These are phyloP conservation scores for Drosophila oshimai DNA, from an alignment of 1,140 invertebrate genomes.

Conservation along the genomic window DNA sequence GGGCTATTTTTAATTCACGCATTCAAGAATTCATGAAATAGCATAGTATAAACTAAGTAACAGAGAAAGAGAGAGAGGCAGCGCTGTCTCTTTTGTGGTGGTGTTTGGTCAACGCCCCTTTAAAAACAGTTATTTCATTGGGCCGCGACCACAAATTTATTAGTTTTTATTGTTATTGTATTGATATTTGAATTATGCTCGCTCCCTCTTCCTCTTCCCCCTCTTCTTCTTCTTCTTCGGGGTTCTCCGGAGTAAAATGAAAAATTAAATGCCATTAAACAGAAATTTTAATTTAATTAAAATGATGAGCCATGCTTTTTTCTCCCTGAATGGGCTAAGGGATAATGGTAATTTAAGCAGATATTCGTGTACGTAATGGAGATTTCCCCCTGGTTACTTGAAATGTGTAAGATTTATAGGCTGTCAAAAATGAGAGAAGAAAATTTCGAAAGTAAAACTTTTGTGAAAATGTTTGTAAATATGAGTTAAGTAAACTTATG, in stretches of 20 bases:
- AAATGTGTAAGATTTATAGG: slow-evolving; percentile 11
- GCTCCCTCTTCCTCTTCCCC: not conserved
- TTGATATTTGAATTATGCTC: slow-evolving; percentile 71
- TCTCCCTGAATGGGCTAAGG: not conserved
- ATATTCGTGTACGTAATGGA: slow-evolving; percentile 20
- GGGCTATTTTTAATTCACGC: too few species aligned
- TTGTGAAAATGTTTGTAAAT: not conserved
- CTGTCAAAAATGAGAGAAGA: not conserved
- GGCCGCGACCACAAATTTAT: slow-evolving; percentile 80
- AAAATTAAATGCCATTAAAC: slow-evolving; percentile 43
- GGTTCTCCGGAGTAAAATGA: not conserved
- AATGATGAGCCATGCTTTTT: slow-evolving; percentile 22
- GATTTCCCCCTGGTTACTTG: too few species aligned
- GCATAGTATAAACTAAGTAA: too few species aligned
- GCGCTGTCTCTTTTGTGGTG: slow-evolving; percentile 49
- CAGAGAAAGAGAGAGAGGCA: not conserved
- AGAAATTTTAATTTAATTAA: slow-evolving; percentile 45
- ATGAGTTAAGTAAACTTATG: too few species aligned
- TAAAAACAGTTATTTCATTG: slow-evolving; percentile 83
- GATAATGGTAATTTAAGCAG: slow-evolving; percentile 36
- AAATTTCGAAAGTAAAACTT: not conserved
- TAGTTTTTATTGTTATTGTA: slow-evolving; percentile 78
- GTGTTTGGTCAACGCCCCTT: slow-evolving; percentile 82
- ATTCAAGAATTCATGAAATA: too few species aligned
- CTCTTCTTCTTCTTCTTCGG: not conserved